Base-by-base conservation (phyloP, 2,797 vertebrate genomes). In the Leptoclinus maculatus region DNA sequence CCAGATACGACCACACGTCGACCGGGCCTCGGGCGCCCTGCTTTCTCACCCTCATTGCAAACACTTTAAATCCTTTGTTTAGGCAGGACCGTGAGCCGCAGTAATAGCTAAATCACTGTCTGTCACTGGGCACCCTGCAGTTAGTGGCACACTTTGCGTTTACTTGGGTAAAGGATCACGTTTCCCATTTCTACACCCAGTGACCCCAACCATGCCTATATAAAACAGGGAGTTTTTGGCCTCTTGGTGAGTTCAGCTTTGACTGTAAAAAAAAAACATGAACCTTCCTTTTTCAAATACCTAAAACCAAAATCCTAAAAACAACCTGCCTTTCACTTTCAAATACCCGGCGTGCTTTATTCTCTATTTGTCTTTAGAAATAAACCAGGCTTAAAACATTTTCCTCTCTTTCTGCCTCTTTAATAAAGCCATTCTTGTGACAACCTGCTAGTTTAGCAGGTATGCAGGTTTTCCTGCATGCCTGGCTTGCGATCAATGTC, bases 401-500 rank as follows among this genome's bases (percentile, higher is more conserved):
- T 57, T 76, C 21, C 10, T 54, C 68, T 36, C 11, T 81, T 69
- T 65, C 21, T 85, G 49, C 73, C 66, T 58, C 82, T 36, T 84
- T 83, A 80, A 92, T 87, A 80, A 87, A 90, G 77, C 62, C 43
- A 63, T 79, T 88, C 71, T 78, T 88, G 78, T 80, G 78, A 83
- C 66, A 86, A 80, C 78, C 81, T 87, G 84, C 76, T 56, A 70
- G 80, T 88, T 85, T 72, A 80, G 80, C 68, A 83, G 83, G 83
- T 83, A 87, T 89, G 86, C 79, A 68, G 65, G 58, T 86, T 93
- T 87, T 93, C 84, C 89, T 90, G 84, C 80, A 51, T 32, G 79
- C 67, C 86, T 90, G 81, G 82, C 76, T 39, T 39, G 59, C 54
- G 78, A 94, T 95, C 92, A 95, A 94, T 95, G 94, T 93, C 89